Percentiles rank a stretch among this genome's conserved stretches.
phyloP scores from a whole-genome alignment of 2,797 vertebrate species.

The Propithecus perrieri region DNA sequence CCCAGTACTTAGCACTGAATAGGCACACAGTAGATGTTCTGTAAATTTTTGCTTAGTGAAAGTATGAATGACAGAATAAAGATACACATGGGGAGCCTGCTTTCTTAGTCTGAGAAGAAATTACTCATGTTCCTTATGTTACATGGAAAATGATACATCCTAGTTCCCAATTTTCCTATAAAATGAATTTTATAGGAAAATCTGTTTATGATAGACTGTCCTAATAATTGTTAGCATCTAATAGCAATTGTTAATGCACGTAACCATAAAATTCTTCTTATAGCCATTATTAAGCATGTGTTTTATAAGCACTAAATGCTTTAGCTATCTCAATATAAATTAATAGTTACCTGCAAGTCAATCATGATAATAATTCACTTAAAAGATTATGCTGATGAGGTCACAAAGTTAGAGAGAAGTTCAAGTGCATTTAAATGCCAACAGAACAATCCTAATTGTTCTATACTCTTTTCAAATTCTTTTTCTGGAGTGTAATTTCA shows the following conservation, averaged over 20 bases:
- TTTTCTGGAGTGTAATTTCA: slow-evolving; percentile 47
- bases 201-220: slow-evolving; percentile 46
- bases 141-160: slow-evolving; percentile 16
- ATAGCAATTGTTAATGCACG: slow-evolving; percentile 39
- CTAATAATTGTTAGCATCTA: slow-evolving; percentile 62
- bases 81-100: neutral
- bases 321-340: slow-evolving; percentile 64
- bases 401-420: slow-evolving; percentile 69
- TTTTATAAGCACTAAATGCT: slow-evolving; percentile 54
- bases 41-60: slow-evolving; percentile 14
- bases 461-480: slow-evolving; percentile 66
- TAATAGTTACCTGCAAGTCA: slow-evolving; percentile 68
- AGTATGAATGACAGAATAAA: slow-evolving; percentile 46
- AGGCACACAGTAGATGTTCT: neutral
- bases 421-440: slow-evolving; percentile 74
- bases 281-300: slow-evolving; percentile 37
- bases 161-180: slow-evolving; percentile 42
- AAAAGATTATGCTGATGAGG: slow-evolving; percentile 61
- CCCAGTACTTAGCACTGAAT: neutral
- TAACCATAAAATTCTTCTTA: slow-evolving; percentile 51
- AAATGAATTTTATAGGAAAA: slow-evolving; percentile 2
- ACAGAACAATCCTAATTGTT: slow-evolving; percentile 53
- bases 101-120: slow-evolving; percentile 34
- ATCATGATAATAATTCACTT: slow-evolving; percentile 62
- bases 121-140: neutral